Percentiles rank a stretch among this genome's conserved stretches.
Conservation (phyloP, 2,797 vertebrate species). For the Nannoperca australis region DNA sequence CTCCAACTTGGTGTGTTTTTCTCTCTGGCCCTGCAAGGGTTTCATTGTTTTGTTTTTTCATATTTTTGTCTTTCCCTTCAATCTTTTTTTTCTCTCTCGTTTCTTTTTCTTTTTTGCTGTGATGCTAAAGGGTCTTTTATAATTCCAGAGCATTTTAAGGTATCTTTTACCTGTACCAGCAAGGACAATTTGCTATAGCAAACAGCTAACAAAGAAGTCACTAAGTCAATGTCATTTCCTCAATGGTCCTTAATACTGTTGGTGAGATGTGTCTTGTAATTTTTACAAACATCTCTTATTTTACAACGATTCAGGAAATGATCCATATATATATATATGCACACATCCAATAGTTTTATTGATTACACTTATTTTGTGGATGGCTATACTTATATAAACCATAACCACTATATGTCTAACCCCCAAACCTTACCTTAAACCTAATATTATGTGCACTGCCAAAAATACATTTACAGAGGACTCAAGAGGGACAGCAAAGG, state of each 20-base stretch:
- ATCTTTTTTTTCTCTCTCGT: constrained; percentile 6
- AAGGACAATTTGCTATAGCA: constrained; percentile 6
- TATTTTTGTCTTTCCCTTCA: neutral
- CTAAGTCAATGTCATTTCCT: neutral
- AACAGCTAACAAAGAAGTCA: constrained; percentile 12
- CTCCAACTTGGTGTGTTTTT: constrained; percentile 14
- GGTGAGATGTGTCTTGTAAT: neutral
- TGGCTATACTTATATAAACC: neutral
- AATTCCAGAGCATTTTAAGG: constrained; percentile 11
- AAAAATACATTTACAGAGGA: neutral
- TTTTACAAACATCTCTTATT: neutral
- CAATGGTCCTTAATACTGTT: neutral
- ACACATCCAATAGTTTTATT: neutral
- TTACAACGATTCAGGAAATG: neutral
- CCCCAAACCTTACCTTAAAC: neutral
- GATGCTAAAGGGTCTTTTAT: constrained; percentile 13
- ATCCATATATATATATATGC: too few species aligned
- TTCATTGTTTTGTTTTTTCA: constrained; percentile 1
- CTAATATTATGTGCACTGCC: neutral
- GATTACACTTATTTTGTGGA: neutral
- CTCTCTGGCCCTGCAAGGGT: constrained; percentile 1
- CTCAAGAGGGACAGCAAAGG: neutral
- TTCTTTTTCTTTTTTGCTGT: neutral
- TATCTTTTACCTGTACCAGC: constrained; percentile 3
- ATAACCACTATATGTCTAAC: neutral